Conservation (phyloP, 2,888 invertebrate genomes). For the Linnaemya tessellans region DNA sequence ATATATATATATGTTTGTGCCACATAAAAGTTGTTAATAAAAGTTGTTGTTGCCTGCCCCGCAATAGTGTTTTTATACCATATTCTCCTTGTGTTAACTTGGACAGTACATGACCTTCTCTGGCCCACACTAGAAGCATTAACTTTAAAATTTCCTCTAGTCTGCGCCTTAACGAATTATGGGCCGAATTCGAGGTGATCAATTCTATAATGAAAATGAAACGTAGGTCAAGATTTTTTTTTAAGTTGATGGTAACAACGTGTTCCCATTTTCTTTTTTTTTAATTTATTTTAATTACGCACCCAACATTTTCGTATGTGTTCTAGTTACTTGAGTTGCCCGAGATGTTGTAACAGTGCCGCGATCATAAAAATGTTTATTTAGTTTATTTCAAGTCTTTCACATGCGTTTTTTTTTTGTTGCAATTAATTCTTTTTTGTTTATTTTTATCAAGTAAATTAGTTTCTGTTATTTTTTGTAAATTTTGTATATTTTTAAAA, state of each 20-base stretch:
- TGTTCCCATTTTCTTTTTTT: conserved; percentile 24
- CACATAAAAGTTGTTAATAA: too few species aligned
- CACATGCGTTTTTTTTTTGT: conserved; percentile 7
- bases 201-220: conserved; percentile 76
- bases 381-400: conserved; percentile 40
- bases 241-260: conserved; percentile 4
- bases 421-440: conserved; percentile 8
- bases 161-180: conserved; percentile 85
- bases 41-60: background rate
- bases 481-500: conserved; percentile 32
- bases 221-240: conserved; percentile 69
- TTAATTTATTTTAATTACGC: conserved; percentile 51
- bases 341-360: conserved; percentile 22
- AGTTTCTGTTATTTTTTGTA: conserved; percentile 32
- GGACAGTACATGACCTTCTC: conserved; percentile 88
- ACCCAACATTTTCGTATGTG: conserved; percentile 66
- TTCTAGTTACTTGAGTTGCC: conserved; percentile 15
- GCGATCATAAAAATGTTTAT: conserved; percentile 60
- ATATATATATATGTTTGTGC: too few species aligned
- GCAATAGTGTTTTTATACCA: conserved; percentile 81
- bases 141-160: conserved; percentile 91
- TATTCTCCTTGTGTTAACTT: conserved; percentile 86
- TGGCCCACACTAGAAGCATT: conserved; percentile 93
- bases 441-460: conserved; percentile 6
- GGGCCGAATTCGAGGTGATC: conserved; percentile 79